Evolutionary conservation across 1,140 invertebrate genomes (phyloP).

Genomic region (Meloidogyne chitwoodi): DNA sequence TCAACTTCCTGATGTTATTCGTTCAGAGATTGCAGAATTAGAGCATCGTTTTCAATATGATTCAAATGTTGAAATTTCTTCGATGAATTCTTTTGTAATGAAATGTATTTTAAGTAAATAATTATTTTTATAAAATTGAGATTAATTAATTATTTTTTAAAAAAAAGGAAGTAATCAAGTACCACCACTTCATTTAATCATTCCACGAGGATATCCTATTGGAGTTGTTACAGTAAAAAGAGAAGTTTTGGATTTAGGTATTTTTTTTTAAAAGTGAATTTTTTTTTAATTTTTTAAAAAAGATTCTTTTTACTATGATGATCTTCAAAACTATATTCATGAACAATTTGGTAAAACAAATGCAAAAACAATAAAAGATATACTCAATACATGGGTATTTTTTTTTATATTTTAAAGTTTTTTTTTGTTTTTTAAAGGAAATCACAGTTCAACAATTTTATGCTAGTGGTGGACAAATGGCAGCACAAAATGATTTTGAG

Average conservation of each 20-base stretch:
- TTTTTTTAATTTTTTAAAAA: neutral
- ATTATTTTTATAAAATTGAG: neutral
- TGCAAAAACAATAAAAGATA: neutral
- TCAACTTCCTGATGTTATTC: slow-evolving; percentile 30
- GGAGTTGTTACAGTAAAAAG: slow-evolving; percentile 26
- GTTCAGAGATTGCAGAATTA: slow-evolving; percentile 24
- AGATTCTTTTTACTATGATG: slow-evolving; percentile 10
- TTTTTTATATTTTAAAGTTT: neutral
- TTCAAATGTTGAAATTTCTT: slow-evolving; percentile 21
- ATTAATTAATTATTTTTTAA: neutral
- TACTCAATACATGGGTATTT: slow-evolving; percentile 2
- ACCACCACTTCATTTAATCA: slow-evolving; percentile 25
- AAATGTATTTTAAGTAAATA: slow-evolving; percentile 15
- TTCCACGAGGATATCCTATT: slow-evolving; percentile 36
- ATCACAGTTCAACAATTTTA: slow-evolving; percentile 26
- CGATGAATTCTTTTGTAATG: slow-evolving; percentile 2
- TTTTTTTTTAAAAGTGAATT: no score
- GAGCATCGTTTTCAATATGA: slow-evolving; percentile 39
- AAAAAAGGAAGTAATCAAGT: slow-evolving; percentile 29
- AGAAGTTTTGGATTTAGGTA: slow-evolving; percentile 33
- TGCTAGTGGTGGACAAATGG: slow-evolving; percentile 15
- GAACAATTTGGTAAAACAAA: slow-evolving; percentile 1
- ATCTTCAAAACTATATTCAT: slow-evolving; percentile 8
- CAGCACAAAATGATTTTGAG: slow-evolving; percentile 5
- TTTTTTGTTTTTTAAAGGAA: slow-evolving; percentile 16